Evolutionary conservation across 2,888 invertebrate genomes (phyloP), one percentile per base, ranked within the genome.

Genomic region (Microctonus brassicae): DNA sequence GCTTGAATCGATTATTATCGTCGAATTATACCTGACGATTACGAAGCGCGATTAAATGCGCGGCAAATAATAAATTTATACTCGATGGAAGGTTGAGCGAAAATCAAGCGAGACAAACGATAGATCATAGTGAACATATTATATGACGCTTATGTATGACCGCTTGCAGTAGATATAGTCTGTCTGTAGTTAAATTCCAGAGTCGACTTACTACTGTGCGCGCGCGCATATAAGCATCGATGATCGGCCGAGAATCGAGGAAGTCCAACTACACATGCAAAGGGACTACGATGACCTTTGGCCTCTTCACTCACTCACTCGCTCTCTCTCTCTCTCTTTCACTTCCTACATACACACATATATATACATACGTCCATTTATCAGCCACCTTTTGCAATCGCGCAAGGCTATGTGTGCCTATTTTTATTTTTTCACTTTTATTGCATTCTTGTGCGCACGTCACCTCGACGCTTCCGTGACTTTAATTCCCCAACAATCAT

Each of bases 151-250:
- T 75, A 69, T 70, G 70, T 72, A 66, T 67, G 67, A 73, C 65
- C 69, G 68, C 36, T 72, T 64, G 39, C n/a, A 47, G 47, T n/a
- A n/a, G n/a, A n/a, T n/a, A 57, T 53, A 58, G 69, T 72, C 66
- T 73, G 74, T 73, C 76, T 77, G 75, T 77, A 77, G n/a, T n/a
- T n/a, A 77, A 77, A 75, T 73, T 74, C 68, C 72, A 65, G 67
- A 66, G 67, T 61, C 70, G 67, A 63, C 66, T 58, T 29, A 29
- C 29, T 29, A 29, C 29, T 53, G 72, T 73, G 4, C 17, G 68
- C 62, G 52, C 61, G 4, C 17, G 68, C 62, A 39, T 55, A 63
- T 57, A 26, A 24, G 47, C 63, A 24, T 68, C 68, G 69, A 72
- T 70, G 75, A 74, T 73, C 73, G 69, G 71, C 29, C 47, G 72